A percentile compares a stretch with the other conserved stretches of the same genome.
Conservation (phyloP, 2,797 vertebrate species). For the Acanthis flammea region DNA sequence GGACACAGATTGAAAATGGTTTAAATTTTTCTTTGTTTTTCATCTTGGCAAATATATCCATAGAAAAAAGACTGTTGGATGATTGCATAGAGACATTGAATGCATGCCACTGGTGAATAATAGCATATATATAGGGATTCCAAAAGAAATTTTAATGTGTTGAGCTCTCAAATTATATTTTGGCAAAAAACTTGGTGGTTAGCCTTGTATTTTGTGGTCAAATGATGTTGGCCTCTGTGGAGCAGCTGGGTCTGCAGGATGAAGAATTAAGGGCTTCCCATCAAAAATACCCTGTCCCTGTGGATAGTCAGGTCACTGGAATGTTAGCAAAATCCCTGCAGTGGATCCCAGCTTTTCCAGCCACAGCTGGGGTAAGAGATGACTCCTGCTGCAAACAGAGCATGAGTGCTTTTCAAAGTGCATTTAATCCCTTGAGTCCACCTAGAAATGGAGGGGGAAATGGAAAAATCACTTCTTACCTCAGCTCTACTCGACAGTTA, state of each 20-base stretch:
- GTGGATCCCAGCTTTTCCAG: not conserved
- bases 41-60: not conserved
- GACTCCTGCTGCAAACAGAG: not conserved
- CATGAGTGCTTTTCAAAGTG: not conserved
- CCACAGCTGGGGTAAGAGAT: not conserved
- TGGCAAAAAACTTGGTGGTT: not conserved
- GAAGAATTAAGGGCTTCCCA: not conserved
- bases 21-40: slow-evolving; percentile 21
- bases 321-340: not conserved
- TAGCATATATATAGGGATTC: not conserved
- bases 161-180: not conserved
- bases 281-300: not conserved
- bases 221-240: slow-evolving; percentile 42
- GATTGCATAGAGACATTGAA: not conserved
- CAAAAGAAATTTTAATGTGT: not conserved
- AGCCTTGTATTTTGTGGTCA: slow-evolving; percentile 9
- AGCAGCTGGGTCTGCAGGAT: not conserved
- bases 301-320: not conserved
- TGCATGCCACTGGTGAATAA: not conserved
- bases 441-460: not conserved
- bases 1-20: not conserved
- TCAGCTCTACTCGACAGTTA: not conserved
- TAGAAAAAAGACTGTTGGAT: not conserved
- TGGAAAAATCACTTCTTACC: not conserved
- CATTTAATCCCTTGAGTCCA: not conserved